Conservation (phyloP, 2,797 vertebrate species). For the Hemitrygon akajei region DNA sequence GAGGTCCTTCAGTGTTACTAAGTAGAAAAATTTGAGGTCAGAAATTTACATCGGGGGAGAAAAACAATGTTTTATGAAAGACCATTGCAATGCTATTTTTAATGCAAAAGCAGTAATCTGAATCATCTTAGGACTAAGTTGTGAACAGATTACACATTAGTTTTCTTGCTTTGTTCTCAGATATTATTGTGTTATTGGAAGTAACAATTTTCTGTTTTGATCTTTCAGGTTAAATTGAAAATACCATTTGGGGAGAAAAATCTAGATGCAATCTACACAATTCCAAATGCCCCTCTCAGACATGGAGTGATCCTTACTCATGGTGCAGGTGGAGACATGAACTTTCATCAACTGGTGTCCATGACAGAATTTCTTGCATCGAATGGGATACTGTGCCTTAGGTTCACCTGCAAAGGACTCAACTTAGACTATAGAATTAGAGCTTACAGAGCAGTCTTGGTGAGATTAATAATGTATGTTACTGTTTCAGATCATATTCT, state of each 20-base stretch:
- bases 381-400: constrained; percentile 67
- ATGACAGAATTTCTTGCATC: constrained; percentile 62
- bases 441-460: constrained; percentile 74
- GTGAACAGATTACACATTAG: background rate
- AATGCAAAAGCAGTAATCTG: background rate
- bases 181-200: background rate
- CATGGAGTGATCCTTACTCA: constrained; percentile 77
- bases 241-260: constrained; percentile 74
- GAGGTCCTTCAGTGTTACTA: background rate
- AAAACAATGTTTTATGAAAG: background rate
- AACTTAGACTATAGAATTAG: constrained; percentile 73
- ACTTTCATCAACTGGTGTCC: constrained; percentile 71
- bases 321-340: constrained; percentile 87
- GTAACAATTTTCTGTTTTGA: background rate
- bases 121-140: background rate
- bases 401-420: constrained; percentile 85
- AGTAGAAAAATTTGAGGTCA: background rate
- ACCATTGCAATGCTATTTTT: background rate
- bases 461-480: constrained; percentile 50
- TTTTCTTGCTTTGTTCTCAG: background rate
- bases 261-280: constrained; percentile 66
- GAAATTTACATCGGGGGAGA: background rate
- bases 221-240: constrained; percentile 67
- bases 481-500: background rate
- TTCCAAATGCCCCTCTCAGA: constrained; percentile 52